phyloP scores from a whole-genome alignment of 2,113 vertebrate species.

The Camelus dromedarius region DNA sequence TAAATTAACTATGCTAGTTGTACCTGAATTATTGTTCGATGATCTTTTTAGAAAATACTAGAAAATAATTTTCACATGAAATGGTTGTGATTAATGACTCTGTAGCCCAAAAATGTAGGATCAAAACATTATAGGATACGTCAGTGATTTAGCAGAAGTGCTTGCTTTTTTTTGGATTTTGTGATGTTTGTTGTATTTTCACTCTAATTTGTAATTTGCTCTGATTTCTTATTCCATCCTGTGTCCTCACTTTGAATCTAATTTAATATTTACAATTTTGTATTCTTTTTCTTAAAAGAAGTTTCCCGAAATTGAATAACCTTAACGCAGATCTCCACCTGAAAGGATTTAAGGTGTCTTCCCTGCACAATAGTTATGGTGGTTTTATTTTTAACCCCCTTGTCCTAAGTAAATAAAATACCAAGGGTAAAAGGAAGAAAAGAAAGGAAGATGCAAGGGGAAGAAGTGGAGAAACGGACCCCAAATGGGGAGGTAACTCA shows the following conservation, averaged over 20 bases:
- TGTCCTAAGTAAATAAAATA: constrained; percentile 20
- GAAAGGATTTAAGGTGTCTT: constrained; percentile 4
- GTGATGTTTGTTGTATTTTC: not conserved
- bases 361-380: not conserved
- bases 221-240: constrained; percentile 32
- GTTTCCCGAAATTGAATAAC: not conserved
- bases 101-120: not conserved
- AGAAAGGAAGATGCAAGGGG: not conserved
- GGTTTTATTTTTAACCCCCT: not conserved
- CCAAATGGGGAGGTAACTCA: not conserved
- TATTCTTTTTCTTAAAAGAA: constrained; percentile 1
- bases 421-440: not conserved
- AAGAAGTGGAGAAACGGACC: not conserved
- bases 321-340: not conserved
- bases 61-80: not conserved
- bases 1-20: not conserved
- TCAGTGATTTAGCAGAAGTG: not conserved
- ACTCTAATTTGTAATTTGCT: constrained; percentile 11
- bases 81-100: not conserved
- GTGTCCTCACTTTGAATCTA: not conserved
- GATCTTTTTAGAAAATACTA: not conserved
- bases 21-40: not conserved
- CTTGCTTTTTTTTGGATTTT: constrained; percentile 6
- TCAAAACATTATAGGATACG: not conserved
- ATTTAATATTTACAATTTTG: not conserved